A percentile compares a stretch with the other conserved stretches of the same genome.
phyloP scores from a whole-genome alignment of 2,888 invertebrate species.

The Automeris io region DNA sequence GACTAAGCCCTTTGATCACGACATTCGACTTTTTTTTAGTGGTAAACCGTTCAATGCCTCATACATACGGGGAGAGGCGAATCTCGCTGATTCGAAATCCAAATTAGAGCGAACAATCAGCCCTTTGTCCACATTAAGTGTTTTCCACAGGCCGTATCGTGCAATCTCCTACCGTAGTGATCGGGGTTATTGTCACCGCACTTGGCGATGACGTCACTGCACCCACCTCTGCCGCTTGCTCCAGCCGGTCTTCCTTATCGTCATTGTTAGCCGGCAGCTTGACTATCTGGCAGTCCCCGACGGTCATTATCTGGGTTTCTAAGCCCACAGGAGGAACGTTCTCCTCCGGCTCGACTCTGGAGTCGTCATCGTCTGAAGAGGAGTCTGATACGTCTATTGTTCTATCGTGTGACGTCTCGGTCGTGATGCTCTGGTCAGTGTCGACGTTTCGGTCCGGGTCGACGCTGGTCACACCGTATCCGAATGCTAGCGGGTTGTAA shows the following conservation, averaged over 20 bases:
- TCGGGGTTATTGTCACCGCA: constrained; percentile 65
- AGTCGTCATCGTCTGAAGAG: constrained; percentile 58
- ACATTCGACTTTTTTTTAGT: too few species aligned
- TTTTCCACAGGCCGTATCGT: constrained; percentile 68
- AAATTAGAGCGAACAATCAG: not conserved
- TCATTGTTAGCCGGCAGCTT: constrained; percentile 56
- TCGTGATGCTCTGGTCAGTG: constrained; percentile 34
- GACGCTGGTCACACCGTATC: constrained; percentile 49
- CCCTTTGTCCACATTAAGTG: constrained; percentile 38
- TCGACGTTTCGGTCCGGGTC: constrained; percentile 54
- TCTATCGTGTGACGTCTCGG: constrained; percentile 47
- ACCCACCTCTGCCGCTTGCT: constrained; percentile 30
- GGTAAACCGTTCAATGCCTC: too few species aligned
- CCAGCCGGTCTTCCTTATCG: constrained; percentile 44
- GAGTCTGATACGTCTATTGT: constrained; percentile 68
- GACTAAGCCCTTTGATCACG: too few species aligned
- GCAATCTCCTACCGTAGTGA: constrained; percentile 68
- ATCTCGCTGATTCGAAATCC: constrained; percentile 3
- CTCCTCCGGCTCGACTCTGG: constrained; percentile 50
- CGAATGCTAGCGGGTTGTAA: constrained; percentile 62
- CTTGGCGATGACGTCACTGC: constrained; percentile 42
- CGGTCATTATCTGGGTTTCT: constrained; percentile 70
- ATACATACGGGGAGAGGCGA: constrained; percentile 8
- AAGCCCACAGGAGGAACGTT: constrained; percentile 46
- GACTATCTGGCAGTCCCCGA: constrained; percentile 71